Evolutionary conservation across 2,888 invertebrate genomes (phyloP).

Genomic region (Physocephala rufipes): DNA sequence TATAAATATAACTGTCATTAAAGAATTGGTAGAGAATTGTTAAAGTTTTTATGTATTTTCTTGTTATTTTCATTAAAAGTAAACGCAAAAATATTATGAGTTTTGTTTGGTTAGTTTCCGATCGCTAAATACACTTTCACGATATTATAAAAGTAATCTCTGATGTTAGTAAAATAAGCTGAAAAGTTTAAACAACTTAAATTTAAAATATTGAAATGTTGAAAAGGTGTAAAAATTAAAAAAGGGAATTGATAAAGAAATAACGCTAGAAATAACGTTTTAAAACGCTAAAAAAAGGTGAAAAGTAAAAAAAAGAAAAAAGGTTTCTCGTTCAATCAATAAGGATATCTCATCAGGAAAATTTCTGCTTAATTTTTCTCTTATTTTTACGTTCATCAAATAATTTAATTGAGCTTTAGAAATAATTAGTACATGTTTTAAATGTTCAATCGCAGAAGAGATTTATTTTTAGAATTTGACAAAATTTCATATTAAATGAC

Average conservation of each 20-base stretch:
- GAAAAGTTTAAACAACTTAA: background rate
- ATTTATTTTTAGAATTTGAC: conserved; percentile 46
- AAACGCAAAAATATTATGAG: conserved; percentile 1
- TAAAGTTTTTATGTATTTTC: background rate
- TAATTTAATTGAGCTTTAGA: background rate
- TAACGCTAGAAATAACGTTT: too few species aligned
- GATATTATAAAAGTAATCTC: background rate
- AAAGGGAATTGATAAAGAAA: too few species aligned
- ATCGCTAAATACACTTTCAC: background rate
- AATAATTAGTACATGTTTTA: conserved; percentile 26
- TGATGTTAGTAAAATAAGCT: background rate
- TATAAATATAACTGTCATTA: conserved; percentile 5
- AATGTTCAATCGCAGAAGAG: conserved; percentile 38
- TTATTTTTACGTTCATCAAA: background rate
- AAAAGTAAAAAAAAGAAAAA: too few species aligned
- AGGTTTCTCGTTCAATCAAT: too few species aligned
- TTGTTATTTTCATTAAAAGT: background rate
- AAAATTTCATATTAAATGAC: conserved; percentile 45
- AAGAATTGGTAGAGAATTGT: background rate
- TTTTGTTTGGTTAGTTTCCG: background rate
- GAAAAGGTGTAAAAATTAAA: too few species aligned
- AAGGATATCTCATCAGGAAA: too few species aligned
- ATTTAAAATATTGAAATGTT: too few species aligned
- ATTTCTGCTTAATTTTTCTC: background rate
- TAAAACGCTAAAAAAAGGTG: too few species aligned